Evolutionary conservation across 2,797 vertebrate species (phyloP).

Genomic region (Chiroxiphia lanceolata): DNA sequence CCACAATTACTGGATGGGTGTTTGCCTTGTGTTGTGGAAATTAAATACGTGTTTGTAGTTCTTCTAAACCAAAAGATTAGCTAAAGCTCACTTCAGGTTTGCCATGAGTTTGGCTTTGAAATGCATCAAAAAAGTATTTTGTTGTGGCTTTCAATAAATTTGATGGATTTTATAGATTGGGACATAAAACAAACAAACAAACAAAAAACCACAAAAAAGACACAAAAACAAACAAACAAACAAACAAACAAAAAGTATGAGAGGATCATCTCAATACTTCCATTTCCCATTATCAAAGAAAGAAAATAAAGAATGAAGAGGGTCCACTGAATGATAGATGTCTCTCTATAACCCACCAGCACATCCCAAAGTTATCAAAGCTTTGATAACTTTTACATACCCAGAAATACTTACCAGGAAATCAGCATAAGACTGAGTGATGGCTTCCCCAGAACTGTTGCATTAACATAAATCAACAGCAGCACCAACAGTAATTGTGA

Average conservation of each 20-base stretch:
- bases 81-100: background rate
- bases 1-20: background rate
- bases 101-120: background rate
- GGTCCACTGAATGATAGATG: background rate
- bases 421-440: background rate
- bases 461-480: slow-evolving; percentile 41
- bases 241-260: no score
- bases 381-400: background rate
- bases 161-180: background rate
- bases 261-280: background rate
- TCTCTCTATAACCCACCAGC: background rate
- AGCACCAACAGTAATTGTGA: slow-evolving; percentile 39
- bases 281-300: background rate
- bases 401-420: background rate
- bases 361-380: background rate
- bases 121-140: background rate
- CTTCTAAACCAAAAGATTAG: background rate
- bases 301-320: background rate
- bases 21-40: background rate
- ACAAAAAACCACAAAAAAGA: background rate
- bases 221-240: no score
- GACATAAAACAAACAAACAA: background rate
- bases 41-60: background rate
- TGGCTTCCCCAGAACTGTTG: background rate
- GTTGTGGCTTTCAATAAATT: background rate